These are phyloP conservation scores for Antrozous pallidus DNA, from an alignment of 2,797 vertebrate genomes.

Conservation along the genomic window DNA sequence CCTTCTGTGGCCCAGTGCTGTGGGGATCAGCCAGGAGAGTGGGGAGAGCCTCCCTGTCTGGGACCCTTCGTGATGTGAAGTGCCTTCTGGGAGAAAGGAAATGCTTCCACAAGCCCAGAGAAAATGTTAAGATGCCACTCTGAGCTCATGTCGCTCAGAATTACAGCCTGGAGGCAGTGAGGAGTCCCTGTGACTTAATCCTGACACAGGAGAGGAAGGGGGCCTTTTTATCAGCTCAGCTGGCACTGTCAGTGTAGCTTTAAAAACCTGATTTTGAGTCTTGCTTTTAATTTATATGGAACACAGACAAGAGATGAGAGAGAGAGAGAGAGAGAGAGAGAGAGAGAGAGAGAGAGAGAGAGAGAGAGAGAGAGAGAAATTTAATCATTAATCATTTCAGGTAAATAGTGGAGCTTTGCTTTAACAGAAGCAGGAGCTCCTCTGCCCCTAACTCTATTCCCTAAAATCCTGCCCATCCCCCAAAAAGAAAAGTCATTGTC, in stretches of 20 bases:
- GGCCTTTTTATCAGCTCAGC: background rate
- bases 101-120: background rate
- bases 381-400: constrained; percentile 35
- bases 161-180: constrained; percentile 53
- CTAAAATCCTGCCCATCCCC: background rate
- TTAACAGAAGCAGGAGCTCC: background rate
- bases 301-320: background rate
- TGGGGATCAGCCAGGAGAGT: background rate
- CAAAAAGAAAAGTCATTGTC: background rate
- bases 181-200: constrained; percentile 48
- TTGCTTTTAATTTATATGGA: background rate
- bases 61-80: background rate
- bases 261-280: constrained; percentile 28
- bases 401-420: constrained; percentile 12
- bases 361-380: background rate
- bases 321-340: background rate
- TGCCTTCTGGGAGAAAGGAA: constrained; percentile 50
- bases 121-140: constrained; percentile 13
- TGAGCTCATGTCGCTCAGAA: constrained; percentile 28
- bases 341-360: background rate
- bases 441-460: background rate
- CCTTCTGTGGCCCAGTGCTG: background rate
- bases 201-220: constrained; percentile 46
- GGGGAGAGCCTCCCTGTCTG: background rate
- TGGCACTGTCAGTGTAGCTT: background rate